Evolutionary conservation across 2,113 vertebrate genomes (phyloP).

Genomic region (Stegostoma tigrinum): DNA sequence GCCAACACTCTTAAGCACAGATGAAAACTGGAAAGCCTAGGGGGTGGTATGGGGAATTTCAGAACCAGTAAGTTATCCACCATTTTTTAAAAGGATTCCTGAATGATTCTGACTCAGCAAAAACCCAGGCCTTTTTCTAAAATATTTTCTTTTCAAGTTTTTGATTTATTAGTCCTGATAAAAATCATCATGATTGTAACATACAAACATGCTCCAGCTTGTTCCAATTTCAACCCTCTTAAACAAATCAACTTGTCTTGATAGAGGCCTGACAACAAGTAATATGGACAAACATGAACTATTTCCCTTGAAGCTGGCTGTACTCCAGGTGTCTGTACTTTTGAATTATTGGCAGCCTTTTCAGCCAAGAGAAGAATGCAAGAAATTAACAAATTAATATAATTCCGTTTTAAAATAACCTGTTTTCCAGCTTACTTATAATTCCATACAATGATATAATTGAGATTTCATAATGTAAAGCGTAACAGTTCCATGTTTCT

Average conservation of each 20-base stretch:
- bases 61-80: too few species aligned
- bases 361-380: background rate
- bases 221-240: background rate
- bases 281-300: background rate
- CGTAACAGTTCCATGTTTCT: background rate
- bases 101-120: too few species aligned
- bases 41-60: too few species aligned
- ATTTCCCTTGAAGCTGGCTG: background rate
- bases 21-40: too few species aligned
- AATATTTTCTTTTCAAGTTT: background rate
- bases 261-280: background rate
- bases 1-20: too few species aligned
- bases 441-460: background rate
- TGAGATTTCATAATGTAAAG: background rate
- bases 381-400: background rate
- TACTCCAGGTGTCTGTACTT: background rate
- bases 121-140: background rate
- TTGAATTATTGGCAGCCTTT: background rate
- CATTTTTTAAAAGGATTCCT: too few species aligned
- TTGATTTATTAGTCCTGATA: background rate
- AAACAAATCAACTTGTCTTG: background rate
- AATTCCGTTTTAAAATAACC: background rate
- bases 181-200: background rate
- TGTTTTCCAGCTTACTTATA: background rate
- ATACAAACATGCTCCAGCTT: background rate